phyloP scores from a whole-genome alignment of 2,888 invertebrate genomes.

The Meliscaeva auricollis region DNA sequence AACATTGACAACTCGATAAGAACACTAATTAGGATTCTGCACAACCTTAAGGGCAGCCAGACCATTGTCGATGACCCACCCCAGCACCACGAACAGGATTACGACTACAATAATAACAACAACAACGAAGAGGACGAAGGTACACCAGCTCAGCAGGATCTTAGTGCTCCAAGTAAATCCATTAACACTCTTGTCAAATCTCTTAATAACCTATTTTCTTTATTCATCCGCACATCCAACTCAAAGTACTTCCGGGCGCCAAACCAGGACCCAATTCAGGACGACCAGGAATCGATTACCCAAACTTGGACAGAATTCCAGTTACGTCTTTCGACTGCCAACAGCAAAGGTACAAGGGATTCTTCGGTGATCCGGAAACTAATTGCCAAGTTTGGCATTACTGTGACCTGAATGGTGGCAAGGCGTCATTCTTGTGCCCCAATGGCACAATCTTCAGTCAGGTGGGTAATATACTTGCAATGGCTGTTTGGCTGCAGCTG shows the following conservation, averaged over 20 bases:
- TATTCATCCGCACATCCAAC: neutral
- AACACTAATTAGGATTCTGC: constrained; percentile 90
- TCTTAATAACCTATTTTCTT: constrained; percentile 35
- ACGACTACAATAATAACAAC: constrained; percentile 80
- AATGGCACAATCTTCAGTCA: constrained; percentile 96
- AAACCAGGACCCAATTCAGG: constrained; percentile 86
- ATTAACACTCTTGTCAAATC: constrained; percentile 62
- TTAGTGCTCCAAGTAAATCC: constrained; percentile 70
- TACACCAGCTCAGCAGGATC: constrained; percentile 69
- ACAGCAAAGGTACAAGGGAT: constrained; percentile 94
- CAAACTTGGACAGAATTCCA: constrained; percentile 90
- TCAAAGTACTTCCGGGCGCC: constrained; percentile 30
- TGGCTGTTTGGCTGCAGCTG: constrained; percentile 19
- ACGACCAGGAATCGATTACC: constrained; percentile 91
- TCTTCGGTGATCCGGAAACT: constrained; percentile 95
- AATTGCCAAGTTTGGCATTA: constrained; percentile 97
- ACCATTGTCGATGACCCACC: constrained; percentile 82
- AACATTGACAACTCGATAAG: constrained; percentile 92
- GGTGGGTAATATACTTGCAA: constrained; percentile 78
- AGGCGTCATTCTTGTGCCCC: constrained; percentile 94
- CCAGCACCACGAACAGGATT: constrained; percentile 82
- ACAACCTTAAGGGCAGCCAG: constrained; percentile 86
- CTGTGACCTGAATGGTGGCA: constrained; percentile 95
- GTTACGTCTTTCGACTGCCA: constrained; percentile 92
- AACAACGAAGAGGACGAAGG: constrained; percentile 78